Base-by-base conservation (phyloP, 2,888 invertebrate species). In the Eudemis profundana region DNA sequence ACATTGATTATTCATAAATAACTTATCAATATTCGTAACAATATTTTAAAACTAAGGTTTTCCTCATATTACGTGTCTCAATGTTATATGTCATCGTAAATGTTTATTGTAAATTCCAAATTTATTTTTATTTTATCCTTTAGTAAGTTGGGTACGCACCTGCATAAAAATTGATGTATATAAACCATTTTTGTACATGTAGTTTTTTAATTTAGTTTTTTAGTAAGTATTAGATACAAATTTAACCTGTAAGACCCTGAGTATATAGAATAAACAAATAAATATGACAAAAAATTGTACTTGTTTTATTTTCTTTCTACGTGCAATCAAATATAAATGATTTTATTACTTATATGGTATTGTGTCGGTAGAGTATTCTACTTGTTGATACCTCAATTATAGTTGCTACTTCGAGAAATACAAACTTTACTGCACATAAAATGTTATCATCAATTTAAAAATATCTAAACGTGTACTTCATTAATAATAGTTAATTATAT, bases 121-220 rank as follows among this genome's bases (percentile, higher is more conserved):
- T 78, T 74, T 77, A 76, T 54, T 36, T 42, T 61, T 14, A 62
- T 64, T 64, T 29, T 65, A 59, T 47, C 15, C 17, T 65, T 78
- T 89, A 89, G 82, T 71, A 69, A 85, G 84, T 68, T 63, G 71
- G 74, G 87, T 81, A 74, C 77, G 79, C 71, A 86, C 84, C 78
- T 87, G 85, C 90, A 87, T 90, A 85, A 77, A 81, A 79, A 83
- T 86, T 87, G 79, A 84, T 91, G 89, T 91, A 90, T 89, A 90
- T 90, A 90, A 85, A 82, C 78, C 83, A 88, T 85, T 90, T 90
- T 92, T 92, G 90, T 91, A 91, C 90, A 91, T 90, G 84, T 91
- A 90, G 88, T 79, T 78, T 83, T 86, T 85, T 89, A 87, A 87
- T 89, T 91, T 90, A 88, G 89, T 82, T 84, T 87, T 84, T 82